Evolutionary conservation across 2,888 invertebrate species (phyloP), one percentile per base, ranked within the genome.

Genomic region (Pycnomerus fuliginosus): DNA sequence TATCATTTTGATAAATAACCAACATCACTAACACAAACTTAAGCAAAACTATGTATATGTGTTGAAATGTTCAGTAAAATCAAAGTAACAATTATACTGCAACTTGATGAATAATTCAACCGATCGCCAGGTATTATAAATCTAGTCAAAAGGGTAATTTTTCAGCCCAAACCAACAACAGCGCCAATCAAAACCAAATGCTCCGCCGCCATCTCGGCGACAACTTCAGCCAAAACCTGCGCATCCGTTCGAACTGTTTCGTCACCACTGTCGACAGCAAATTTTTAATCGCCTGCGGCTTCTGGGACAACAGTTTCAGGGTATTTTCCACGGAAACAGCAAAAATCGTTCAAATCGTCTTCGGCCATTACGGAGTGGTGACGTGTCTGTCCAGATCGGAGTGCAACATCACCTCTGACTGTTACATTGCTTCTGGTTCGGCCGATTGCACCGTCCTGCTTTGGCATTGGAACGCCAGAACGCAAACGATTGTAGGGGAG

Each of bases 231-330:
- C 97, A 98, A 73, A 90, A 96, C 68, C 78, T 98, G 53, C 87
- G 89, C 68, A 92, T 97, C 60, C 83, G 90, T 48, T 89, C 90
- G 62, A 93, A 91, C 73, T 96, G 96, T 72, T 99, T 98, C 76
- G 93, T 98, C 16, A 96, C 96, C 15, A 98, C 98, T 0, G 96
- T 98, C 1, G 99, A 99, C 74, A 95, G 95, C 65, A 81, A 93
- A 53, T 96, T 94, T 75, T 82, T 99, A 55, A 90, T 99, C 54
- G 96, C 98, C 1, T 95, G 96, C 67, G 99, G 99, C 37, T 99
- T 98, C 76, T 98, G 98, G 93, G 99, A 99, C 72, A 98, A 98
- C 74, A 96, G 96, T 74, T 99, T 99, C 77, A 77, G 99, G 3
- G 94, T 99, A 11, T 98, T 97, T 74, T 91, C 91, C 30, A 93